Evolutionary conservation across 1,140 invertebrate genomes (phyloP).

Genomic region (Lucilia cuprina): DNA sequence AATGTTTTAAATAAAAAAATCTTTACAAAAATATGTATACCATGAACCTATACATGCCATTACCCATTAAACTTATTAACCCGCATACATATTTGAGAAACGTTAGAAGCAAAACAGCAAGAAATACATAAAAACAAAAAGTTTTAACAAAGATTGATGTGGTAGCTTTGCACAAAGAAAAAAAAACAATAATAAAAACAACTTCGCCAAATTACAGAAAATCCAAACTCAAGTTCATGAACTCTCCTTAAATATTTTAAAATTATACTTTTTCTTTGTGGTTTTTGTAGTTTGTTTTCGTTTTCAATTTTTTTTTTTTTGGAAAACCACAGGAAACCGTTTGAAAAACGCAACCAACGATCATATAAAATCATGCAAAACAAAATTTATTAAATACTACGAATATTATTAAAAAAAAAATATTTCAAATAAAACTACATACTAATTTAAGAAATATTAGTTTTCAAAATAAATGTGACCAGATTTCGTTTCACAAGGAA

Average conservation of each 20-base stretch:
- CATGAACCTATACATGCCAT: background rate
- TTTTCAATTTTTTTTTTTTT: background rate
- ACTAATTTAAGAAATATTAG: background rate
- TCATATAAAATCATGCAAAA: background rate
- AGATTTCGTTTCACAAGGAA: too few relatives aligned
- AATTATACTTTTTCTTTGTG: background rate
- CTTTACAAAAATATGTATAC: background rate
- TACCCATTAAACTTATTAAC: background rate
- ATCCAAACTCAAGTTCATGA: slow-evolving; percentile 20
- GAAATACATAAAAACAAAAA: background rate
- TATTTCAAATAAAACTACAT: too few relatives aligned
- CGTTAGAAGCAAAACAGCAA: background rate
- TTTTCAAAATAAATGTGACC: background rate
- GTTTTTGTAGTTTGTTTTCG: background rate
- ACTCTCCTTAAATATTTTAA: background rate
- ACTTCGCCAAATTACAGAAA: background rate
- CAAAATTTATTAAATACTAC: background rate
- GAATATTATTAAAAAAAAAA: background rate
- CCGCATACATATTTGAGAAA: background rate
- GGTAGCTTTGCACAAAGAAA: background rate
- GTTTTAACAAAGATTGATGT: background rate
- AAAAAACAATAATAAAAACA: background rate
- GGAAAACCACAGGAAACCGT: slow-evolving; percentile 21
- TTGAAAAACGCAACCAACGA: background rate
- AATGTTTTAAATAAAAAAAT: background rate